A percentile compares a stretch with the other conserved stretches of the same genome.
Evolutionary conservation across 2,888 invertebrate genomes (phyloP).

Genomic region (Mallateleia sp.): DNA sequence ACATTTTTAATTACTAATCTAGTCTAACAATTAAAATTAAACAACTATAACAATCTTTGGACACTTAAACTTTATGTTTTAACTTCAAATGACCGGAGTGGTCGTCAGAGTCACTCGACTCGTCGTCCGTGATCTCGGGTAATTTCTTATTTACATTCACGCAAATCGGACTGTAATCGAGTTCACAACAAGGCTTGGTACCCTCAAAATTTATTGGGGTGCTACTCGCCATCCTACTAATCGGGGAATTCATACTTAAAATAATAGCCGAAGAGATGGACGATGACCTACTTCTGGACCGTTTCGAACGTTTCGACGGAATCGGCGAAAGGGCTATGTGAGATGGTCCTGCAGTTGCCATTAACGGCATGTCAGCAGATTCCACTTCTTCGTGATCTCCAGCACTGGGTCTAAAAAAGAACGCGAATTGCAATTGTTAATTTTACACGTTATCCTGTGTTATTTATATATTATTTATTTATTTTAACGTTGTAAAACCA

Average conservation of each 20-base stretch:
- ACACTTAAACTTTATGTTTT: background rate
- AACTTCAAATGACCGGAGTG: conserved; percentile 11
- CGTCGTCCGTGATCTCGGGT: conserved; percentile 51
- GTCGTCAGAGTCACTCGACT: conserved; percentile 33
- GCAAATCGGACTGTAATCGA: conserved; percentile 10
- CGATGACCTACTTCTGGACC: conserved; percentile 54
- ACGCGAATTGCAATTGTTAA: no score
- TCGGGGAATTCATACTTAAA: conserved; percentile 60
- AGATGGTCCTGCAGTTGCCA: conserved; percentile 77
- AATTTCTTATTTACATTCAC: conserved; percentile 21
- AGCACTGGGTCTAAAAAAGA: background rate
- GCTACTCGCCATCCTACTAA: conserved; percentile 78
- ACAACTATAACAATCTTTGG: background rate
- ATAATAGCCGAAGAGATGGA: conserved; percentile 37
- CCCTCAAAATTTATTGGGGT: conserved; percentile 68
- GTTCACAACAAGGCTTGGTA: background rate
- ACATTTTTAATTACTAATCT: no score
- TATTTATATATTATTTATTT: no score
- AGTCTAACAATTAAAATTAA: background rate
- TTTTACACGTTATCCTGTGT: no score
- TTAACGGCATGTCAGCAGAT: conserved; percentile 81
- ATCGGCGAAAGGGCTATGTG: conserved; percentile 68
- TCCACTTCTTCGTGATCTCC: conserved; percentile 37
- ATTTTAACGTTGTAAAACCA: no score
- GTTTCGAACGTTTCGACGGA: conserved; percentile 9